Base-by-base conservation (phyloP, 2,888 invertebrate species). In the Drosophila setosimentum region DNA sequence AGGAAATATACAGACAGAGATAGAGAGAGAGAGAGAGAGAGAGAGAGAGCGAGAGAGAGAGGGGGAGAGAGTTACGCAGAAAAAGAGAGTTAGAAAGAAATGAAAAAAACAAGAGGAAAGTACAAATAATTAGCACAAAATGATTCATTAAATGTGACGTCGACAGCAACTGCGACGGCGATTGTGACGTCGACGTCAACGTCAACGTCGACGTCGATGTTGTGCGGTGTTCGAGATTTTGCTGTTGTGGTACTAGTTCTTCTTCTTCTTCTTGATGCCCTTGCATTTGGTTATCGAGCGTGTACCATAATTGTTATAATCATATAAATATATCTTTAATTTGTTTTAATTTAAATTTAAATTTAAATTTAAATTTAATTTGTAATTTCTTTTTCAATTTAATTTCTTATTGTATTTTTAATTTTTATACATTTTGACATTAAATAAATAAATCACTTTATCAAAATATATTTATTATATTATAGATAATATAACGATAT, bases 101-200 rank as follows among this genome's bases (percentile, higher is more conserved):
- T 29, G 58, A 70, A 76, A 45, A 73, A 65, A 73, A 65, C 58
- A 69, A 81, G 82, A 83, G 68, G 51, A 83, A 72, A 78, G 65
- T 78, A 73, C 66, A 86, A 72, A 75, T 73, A 84, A 84, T 84
- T 84, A 82, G 76, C 81, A 76, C 76, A 71, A 68, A 71, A 71
- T 77, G 40, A 68, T 78, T 68, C 40, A 32, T 59, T 51, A 54
- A 76, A 53, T 59, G 53, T 63, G 57, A 73, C 67, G 60, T 33
- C 73, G 68, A 51, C 51, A 33, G 24, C 51, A 40, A 62, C 64
- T 27, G 51, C 67, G 40, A 58, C 49, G 21, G 35, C 67, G 67
- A 58, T 67, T 2, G 13, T 45, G 33, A 65, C 57, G 13, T 55
- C 50, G 33, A 45, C 68, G 16, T 42, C 37, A 18, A 50, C 62